phyloP scores from a whole-genome alignment of 2,797 vertebrate species.

The Rachycentron canadum region DNA sequence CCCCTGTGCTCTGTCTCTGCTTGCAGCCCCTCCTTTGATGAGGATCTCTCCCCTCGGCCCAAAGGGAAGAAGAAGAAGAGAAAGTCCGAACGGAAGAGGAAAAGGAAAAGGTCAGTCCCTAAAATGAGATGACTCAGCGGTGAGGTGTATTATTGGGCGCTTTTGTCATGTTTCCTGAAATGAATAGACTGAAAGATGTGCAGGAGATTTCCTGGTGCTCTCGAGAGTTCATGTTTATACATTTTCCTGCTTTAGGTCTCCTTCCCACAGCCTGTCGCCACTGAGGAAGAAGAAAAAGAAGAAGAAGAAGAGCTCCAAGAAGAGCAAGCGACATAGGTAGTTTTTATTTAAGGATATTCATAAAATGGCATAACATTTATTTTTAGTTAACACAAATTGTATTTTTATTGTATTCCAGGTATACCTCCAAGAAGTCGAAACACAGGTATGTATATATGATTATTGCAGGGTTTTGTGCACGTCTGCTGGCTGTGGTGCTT shows the following conservation, averaged over 20 bases:
- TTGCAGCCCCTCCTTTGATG: conserved; percentile 84
- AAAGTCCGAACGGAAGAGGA: conserved; percentile 92
- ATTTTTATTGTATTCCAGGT: conserved; percentile 81
- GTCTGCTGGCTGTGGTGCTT: background rate
- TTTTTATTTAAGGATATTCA: background rate
- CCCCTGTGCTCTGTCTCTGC: conserved; percentile 24
- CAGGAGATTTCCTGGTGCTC: background rate
- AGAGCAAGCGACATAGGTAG: conserved; percentile 93
- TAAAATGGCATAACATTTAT: background rate
- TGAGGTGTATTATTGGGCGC: background rate
- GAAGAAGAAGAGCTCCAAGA: conserved; percentile 97
- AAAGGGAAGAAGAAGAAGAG: conserved; percentile 96
- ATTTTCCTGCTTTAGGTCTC: conserved; percentile 84
- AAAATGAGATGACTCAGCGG: conserved; percentile 25
- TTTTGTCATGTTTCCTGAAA: conserved; percentile 21
- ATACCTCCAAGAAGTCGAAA: conserved; percentile 93
- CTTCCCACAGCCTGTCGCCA: conserved; percentile 91
- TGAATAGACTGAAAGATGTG: conserved; percentile 16
- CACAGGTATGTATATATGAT: conserved; percentile 87
- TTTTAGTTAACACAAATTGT: conserved; percentile 22
- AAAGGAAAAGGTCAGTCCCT: conserved; percentile 89
- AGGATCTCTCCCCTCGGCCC: conserved; percentile 77
- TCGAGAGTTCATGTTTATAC: conserved; percentile 27
- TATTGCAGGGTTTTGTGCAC: background rate
- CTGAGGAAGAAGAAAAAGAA: conserved; percentile 97